A percentile compares a stretch with the other conserved stretches of the same genome.
phyloP scores from a whole-genome alignment of 1,140 invertebrate genomes.

The Plodia interpunctella region DNA sequence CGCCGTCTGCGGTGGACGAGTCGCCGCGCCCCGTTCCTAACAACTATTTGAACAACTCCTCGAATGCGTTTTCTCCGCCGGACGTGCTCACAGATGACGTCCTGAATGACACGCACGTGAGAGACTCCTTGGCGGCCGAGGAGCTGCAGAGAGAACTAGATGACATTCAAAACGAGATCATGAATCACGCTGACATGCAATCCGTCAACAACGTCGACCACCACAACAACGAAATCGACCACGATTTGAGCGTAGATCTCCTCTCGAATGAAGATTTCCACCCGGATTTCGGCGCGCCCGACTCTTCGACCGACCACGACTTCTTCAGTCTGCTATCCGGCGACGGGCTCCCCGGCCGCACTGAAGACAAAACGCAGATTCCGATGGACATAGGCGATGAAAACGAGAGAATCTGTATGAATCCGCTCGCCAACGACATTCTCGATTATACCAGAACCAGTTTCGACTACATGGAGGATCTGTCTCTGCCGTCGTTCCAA shows the following conservation, averaged over 20 bases:
- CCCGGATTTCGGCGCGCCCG: slow-evolving; percentile 42
- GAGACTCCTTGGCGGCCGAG: slow-evolving; percentile 52
- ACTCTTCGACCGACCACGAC: slow-evolving; percentile 48
- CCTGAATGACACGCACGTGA: slow-evolving; percentile 45
- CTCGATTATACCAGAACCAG: slow-evolving; percentile 56
- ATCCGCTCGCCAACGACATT: slow-evolving; percentile 61
- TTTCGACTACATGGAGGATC: slow-evolving; percentile 64
- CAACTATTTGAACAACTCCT: slow-evolving; percentile 35
- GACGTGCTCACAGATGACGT: slow-evolving; percentile 55
- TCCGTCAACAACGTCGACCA: slow-evolving; percentile 30
- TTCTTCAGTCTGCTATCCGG: slow-evolving; percentile 57
- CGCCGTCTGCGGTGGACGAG: slow-evolving; percentile 83
- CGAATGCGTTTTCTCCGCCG: slow-evolving; percentile 48
- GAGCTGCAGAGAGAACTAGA: slow-evolving; percentile 61
- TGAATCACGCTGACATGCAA: slow-evolving; percentile 52
- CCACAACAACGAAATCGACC: slow-evolving; percentile 41
- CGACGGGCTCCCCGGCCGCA: slow-evolving; percentile 23
- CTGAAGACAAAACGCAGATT: slow-evolving; percentile 39
- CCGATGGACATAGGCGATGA: slow-evolving; percentile 64
- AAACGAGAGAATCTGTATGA: slow-evolving; percentile 61
- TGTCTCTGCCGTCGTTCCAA: slow-evolving; percentile 59
- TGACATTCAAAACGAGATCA: slow-evolving; percentile 63
- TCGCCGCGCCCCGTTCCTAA: slow-evolving; percentile 35
- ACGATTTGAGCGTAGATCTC: slow-evolving; percentile 49
- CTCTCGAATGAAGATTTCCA: slow-evolving; percentile 54